Evolutionary conservation across 92 coral and sea anemone species (phyloP), one percentile per base, ranked within the genome.

Genomic region (Desmophyllum pertusum): DNA sequence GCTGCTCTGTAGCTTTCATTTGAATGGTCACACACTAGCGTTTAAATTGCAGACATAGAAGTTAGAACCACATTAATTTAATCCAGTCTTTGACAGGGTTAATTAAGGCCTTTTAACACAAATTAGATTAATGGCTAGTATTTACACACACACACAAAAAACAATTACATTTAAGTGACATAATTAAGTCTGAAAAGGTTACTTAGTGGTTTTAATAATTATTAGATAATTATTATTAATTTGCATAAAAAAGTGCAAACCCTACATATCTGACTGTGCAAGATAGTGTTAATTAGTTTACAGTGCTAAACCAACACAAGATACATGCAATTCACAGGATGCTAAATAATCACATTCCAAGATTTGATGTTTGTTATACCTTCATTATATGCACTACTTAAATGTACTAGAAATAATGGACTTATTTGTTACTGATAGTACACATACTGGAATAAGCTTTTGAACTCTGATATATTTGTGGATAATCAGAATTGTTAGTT

Each of bases 341-440:
- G 41, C 23, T 19, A 33, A 7, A 15, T 9, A 75, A 57, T 25
- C 38, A 79, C 84, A 63, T 85, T 91, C 89, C 50, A 81, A 81
- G 87, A 89, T 83, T 89, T 76, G 36, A 45, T 50, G 33, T 71
- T 83, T 87, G 91, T 91, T 91, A 91, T 91, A 91, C 94, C 94
- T 91, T 87, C 94, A 91, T 9, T 39, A 76, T 66, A 77, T 62
- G 84, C 70, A 65, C 83, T 52, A 68, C 31, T 30, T 33, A 88
- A 40, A 88, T 23, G n/a, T 17, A 36, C 41, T 10, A 17, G 48
- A 42, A 42, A 57, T 35, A n/a, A 18, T 33, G 29, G 14, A 37
- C 75, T 13, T 23, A 31, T 65, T 37, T 67, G 37, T 48, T 35
- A 8, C n/a, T n/a, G n/a, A n/a, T n/a, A n/a, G n/a, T n/a, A n/a